Conservation (phyloP, 2,888 invertebrate species). For the Sialis lutaria region DNA sequence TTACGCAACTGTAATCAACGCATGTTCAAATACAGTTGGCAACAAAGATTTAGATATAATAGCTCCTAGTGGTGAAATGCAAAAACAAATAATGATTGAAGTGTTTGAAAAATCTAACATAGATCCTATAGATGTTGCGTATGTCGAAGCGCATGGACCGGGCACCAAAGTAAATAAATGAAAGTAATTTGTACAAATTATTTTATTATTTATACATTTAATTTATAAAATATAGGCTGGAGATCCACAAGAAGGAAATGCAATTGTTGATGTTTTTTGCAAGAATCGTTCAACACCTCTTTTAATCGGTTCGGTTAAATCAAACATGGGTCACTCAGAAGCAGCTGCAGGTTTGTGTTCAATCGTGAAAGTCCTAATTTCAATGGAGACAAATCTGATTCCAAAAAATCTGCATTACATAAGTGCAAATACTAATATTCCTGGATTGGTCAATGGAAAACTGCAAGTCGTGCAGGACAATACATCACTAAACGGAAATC, state of each 20-base stretch:
- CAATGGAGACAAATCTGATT: slow-evolving; percentile 45
- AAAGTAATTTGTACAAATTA: no score
- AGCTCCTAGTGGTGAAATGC: slow-evolving; percentile 11
- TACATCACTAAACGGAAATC: slow-evolving; percentile 31
- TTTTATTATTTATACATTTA: no score
- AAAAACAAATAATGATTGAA: slow-evolving; percentile 22
- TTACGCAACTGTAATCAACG: slow-evolving; percentile 29
- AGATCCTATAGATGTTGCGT: slow-evolving; percentile 28
- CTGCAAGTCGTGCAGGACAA: slow-evolving; percentile 31
- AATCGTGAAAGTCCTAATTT: slow-evolving; percentile 40
- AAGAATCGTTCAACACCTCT: slow-evolving; percentile 33
- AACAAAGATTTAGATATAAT: slow-evolving; percentile 15
- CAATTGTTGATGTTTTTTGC: slow-evolving; percentile 39
- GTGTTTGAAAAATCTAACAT: slow-evolving; percentile 31
- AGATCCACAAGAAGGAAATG: slow-evolving; percentile 48
- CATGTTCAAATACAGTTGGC: slow-evolving; percentile 35
- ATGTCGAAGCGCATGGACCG: slow-evolving; percentile 39
- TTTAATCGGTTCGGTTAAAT: slow-evolving; percentile 31
- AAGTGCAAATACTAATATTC: slow-evolving; percentile 31
- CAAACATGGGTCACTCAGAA: slow-evolving; percentile 27
- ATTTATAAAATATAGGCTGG: slow-evolving; percentile 17
- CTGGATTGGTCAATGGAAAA: slow-evolving; percentile 30
- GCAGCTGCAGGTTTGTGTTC: slow-evolving; percentile 30
- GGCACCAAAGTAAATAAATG: slow-evolving; percentile 25
- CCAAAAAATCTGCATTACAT: slow-evolving; percentile 55